phyloP scores from a whole-genome alignment of 2,113 vertebrate genomes.

The Phocoena sinus region DNA sequence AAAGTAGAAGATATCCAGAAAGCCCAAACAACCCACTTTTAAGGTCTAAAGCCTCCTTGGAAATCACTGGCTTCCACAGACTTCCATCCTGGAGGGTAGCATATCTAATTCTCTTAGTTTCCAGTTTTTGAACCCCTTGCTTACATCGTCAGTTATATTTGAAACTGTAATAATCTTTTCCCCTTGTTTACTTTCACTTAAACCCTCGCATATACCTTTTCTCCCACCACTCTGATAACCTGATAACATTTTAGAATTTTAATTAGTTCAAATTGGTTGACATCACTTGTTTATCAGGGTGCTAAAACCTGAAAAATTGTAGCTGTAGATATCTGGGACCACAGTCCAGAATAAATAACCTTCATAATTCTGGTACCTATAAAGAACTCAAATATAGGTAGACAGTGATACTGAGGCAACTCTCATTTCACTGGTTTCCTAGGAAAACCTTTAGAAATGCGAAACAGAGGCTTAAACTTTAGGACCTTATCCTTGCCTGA shows the following conservation, averaged over 20 bases:
- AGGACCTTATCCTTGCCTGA: background rate
- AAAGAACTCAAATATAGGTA: background rate
- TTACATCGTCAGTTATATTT: background rate
- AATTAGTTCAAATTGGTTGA: background rate
- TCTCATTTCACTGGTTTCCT: background rate
- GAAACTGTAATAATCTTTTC: background rate
- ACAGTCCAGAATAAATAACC: background rate
- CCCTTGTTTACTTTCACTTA: background rate
- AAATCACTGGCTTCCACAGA: background rate
- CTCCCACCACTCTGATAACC: background rate
- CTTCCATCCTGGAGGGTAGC: background rate
- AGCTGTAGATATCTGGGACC: background rate
- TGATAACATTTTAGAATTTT: background rate
- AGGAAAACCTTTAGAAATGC: slow-evolving; percentile 8
- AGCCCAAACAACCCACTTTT: background rate
- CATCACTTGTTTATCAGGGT: background rate
- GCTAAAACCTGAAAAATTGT: background rate
- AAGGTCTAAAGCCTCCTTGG: background rate
- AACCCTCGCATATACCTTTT: background rate
- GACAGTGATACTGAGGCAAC: background rate
- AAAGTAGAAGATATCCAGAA: background rate
- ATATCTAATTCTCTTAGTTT: background rate
- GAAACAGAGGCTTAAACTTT: background rate
- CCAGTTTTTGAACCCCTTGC: background rate
- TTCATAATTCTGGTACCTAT: background rate